phyloP scores from a whole-genome alignment of 2,113 vertebrate species.

The Falcunculus frontatus region DNA sequence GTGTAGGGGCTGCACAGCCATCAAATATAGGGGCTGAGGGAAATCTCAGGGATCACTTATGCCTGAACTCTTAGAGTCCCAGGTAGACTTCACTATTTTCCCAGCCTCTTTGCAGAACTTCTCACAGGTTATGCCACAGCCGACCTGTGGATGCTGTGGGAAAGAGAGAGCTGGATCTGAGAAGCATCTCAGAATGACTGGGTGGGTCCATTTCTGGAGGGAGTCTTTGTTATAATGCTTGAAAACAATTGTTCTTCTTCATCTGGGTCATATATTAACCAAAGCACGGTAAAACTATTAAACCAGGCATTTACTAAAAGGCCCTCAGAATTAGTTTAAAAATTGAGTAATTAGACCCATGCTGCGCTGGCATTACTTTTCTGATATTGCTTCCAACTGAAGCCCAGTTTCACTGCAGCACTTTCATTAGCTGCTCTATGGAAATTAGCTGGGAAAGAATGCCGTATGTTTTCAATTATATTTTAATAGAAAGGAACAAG shows the following conservation, averaged over 20 bases:
- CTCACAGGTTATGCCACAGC: neutral
- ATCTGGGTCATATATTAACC: constrained; percentile 34
- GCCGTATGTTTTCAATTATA: constrained; percentile 51
- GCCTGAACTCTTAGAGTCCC: neutral
- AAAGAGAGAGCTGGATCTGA: neutral
- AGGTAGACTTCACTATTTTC: rapidly evolving
- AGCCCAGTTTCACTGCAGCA: constrained; percentile 17
- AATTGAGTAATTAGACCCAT: constrained; percentile 67
- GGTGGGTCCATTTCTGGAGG: neutral
- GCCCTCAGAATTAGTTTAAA: constrained; percentile 69
- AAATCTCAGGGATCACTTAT: neutral
- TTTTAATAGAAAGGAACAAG: constrained; percentile 53
- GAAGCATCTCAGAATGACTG: neutral
- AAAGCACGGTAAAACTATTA: constrained; percentile 38
- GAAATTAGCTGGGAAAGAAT: constrained; percentile 50
- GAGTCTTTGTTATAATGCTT: neutral
- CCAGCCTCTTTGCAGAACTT: neutral
- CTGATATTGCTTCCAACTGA: constrained; percentile 19
- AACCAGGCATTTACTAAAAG: constrained; percentile 51
- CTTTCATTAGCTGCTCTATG: constrained; percentile 53
- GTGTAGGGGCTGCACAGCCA: neutral
- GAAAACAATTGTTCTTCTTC: constrained; percentile 51
- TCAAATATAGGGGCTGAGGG: neutral
- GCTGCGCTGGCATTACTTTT: constrained; percentile 56
- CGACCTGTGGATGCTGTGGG: neutral